A percentile compares a stretch with the other conserved stretches of the same genome.
phyloP scores from a whole-genome alignment of 2,797 vertebrate genomes.

The Hemitrygon akajei region DNA sequence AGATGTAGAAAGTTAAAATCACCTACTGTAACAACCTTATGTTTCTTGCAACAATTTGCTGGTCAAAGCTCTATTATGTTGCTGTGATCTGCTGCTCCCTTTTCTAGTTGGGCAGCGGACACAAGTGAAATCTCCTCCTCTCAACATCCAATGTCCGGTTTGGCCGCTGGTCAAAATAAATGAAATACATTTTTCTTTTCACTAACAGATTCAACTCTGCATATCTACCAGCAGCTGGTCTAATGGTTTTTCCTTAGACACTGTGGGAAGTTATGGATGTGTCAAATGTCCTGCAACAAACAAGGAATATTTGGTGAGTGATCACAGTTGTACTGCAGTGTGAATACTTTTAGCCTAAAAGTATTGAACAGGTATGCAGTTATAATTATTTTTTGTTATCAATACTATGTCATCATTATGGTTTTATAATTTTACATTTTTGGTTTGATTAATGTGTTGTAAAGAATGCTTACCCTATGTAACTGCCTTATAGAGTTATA shows the following conservation, averaged over 20 bases:
- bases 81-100: no score
- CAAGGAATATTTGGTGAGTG: constrained; percentile 81
- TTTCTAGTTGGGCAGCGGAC: no score
- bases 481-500: neutral
- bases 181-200: constrained; percentile 35
- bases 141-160: no score
- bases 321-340: neutral
- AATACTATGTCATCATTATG: no score
- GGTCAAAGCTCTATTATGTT: no score
- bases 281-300: constrained; percentile 75
- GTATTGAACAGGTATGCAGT: no score
- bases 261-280: constrained; percentile 90
- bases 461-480: neutral
- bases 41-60: no score
- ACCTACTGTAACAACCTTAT: no score
- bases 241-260: constrained; percentile 84
- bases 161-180: no score
- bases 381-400: neutral
- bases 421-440: neutral
- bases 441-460: neutral
- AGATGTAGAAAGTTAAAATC: no score
- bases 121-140: no score
- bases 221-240: constrained; percentile 90
- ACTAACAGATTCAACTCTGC: constrained; percentile 76
- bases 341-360: no score